A percentile compares a stretch with the other conserved stretches of the same genome.
Conservation (phyloP, 2,113 vertebrate species). For the Myrmophylax atrothorax region DNA sequence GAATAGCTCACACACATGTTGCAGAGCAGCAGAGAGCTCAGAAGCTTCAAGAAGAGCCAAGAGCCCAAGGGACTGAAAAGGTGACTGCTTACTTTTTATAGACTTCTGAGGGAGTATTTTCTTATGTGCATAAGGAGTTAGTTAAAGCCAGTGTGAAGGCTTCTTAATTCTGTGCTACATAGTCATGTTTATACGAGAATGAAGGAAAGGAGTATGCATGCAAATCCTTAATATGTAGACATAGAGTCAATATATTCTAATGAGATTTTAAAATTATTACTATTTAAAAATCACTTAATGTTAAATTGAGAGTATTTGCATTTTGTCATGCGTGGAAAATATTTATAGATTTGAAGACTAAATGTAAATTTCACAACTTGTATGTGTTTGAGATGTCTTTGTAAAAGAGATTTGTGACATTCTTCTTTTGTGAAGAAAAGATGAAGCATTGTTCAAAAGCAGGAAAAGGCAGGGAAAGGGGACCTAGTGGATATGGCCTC, state of each 20-base stretch:
- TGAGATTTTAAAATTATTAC: background rate
- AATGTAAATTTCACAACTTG: background rate
- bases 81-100: slow-evolving; percentile 43
- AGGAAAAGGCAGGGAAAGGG: background rate
- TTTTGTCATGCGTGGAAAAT: background rate
- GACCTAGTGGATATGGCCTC: background rate
- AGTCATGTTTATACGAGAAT: background rate
- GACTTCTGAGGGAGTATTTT: background rate
- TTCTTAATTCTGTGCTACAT: background rate
- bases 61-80: slow-evolving; percentile 73
- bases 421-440: background rate
- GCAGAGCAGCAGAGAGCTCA: slow-evolving; percentile 70
- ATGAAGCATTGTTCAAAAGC: background rate
- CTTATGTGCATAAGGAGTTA: background rate
- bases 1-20: slow-evolving; percentile 18
- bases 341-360: background rate
- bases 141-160: background rate
- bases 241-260: background rate
- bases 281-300: background rate
- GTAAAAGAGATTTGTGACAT: background rate
- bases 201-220: background rate
- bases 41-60: slow-evolving; percentile 74
- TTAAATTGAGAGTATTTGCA: background rate
- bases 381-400: background rate
- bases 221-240: background rate